Conservation (phyloP, 2,797 vertebrate genomes). For the Acanthurus tractus region DNA sequence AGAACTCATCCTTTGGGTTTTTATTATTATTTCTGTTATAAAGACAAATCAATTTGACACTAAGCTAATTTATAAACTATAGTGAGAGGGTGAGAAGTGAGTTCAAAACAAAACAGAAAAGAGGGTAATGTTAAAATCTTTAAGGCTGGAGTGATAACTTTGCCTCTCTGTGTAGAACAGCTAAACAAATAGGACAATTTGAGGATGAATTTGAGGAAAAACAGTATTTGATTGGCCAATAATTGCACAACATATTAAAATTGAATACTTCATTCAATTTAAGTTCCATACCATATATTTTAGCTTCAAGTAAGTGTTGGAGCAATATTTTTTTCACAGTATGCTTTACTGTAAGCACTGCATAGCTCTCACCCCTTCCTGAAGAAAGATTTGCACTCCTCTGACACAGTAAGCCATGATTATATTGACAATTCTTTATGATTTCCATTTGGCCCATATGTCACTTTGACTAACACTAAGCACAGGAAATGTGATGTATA, state of each 20-base stretch:
- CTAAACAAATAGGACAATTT: background rate
- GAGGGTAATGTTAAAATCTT: background rate
- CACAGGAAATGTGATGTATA: background rate
- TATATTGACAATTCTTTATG: background rate
- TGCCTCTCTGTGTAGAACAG: constrained; percentile 2
- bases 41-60: constrained; percentile 8
- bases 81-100: background rate
- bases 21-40: background rate
- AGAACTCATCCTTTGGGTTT: background rate
- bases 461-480: constrained; percentile 11
- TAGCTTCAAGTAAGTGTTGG: background rate
- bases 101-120: constrained; percentile 11
- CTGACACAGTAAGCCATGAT: background rate
- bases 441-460: background rate
- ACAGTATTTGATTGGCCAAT: background rate
- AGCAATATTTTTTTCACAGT: background rate
- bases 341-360: background rate
- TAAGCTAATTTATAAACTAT: background rate
- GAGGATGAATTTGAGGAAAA: background rate
- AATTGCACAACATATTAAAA: too few relatives aligned
- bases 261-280: too few relatives aligned
- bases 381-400: background rate
- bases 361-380: background rate
- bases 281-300: background rate
- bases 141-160: background rate